Evolutionary conservation across 1,140 invertebrate species (phyloP).

Genomic region (Drosophila azteca): DNA sequence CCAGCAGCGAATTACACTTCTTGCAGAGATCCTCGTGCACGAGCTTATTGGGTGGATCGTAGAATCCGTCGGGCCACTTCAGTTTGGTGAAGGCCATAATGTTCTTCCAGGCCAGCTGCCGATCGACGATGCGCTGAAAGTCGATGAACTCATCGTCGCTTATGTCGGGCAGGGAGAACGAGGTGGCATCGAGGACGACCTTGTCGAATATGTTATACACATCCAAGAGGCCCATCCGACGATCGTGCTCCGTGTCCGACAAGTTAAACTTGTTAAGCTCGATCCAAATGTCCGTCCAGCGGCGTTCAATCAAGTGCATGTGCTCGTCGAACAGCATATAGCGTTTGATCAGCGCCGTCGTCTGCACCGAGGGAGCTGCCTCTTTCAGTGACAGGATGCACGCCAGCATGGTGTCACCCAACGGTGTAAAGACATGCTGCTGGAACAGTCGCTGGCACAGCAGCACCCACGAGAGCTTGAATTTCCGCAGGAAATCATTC

Average conservation of each 20-base stretch:
- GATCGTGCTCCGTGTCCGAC: conserved; percentile 73
- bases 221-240: conserved; percentile 72
- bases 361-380: conserved; percentile 63
- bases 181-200: conserved; percentile 78
- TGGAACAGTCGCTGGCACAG: conserved; percentile 83
- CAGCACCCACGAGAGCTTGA: conserved; percentile 79
- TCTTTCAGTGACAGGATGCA: conserved; percentile 81
- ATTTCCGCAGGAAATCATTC: conserved; percentile 80
- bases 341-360: conserved; percentile 70
- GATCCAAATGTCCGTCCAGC: conserved; percentile 80
- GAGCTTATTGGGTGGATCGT: conserved; percentile 76
- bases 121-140: conserved; percentile 77
- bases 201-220: conserved; percentile 82
- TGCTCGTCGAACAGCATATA: conserved; percentile 83
- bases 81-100: conserved; percentile 81
- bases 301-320: conserved; percentile 78
- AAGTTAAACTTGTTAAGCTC: conserved; percentile 81
- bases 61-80: conserved; percentile 79
- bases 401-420: conserved; percentile 77
- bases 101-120: conserved; percentile 81
- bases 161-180: conserved; percentile 76
- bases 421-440: conserved; percentile 76
- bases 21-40: conserved; percentile 77
- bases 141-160: conserved; percentile 78
- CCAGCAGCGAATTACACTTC: conserved; percentile 76